phyloP scores from a whole-genome alignment of 2,888 invertebrate genomes.

The Ophion ventricosus region DNA sequence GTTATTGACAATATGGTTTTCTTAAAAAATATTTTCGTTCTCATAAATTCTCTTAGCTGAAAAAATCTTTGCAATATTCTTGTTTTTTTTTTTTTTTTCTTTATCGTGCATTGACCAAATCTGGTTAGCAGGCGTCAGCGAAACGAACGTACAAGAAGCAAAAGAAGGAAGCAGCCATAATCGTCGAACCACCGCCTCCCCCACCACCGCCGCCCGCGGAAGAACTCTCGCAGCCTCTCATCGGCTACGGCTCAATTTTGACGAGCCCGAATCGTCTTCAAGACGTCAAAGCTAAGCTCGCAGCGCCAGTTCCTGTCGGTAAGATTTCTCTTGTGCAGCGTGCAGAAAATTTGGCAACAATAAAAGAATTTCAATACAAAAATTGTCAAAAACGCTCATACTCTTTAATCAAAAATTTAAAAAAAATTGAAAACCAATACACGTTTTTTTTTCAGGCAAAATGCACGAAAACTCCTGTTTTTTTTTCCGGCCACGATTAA shows the following conservation, averaged over 20 bases:
- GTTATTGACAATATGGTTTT: neutral
- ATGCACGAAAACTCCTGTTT: too few relatives aligned
- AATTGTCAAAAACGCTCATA: too few relatives aligned
- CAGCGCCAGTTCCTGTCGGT: slow-evolving; percentile 81
- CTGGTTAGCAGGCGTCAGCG: slow-evolving; percentile 73
- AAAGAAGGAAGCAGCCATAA: slow-evolving; percentile 76
- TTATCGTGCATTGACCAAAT: slow-evolving; percentile 7
- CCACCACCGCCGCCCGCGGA: slow-evolving; percentile 70
- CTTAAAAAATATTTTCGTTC: neutral
- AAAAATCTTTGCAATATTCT: slow-evolving; percentile 14
- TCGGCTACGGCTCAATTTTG: slow-evolving; percentile 79
- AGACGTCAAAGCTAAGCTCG: slow-evolving; percentile 81
- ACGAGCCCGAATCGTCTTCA: slow-evolving; percentile 81
- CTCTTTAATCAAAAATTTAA: too few relatives aligned
- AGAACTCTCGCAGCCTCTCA: slow-evolving; percentile 71
- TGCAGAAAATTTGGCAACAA: neutral
- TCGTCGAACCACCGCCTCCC: slow-evolving; percentile 63
- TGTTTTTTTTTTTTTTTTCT: slow-evolving; percentile 7
- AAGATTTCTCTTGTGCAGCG: slow-evolving; percentile 60
- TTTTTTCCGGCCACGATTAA: too few relatives aligned
- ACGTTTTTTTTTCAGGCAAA: too few relatives aligned
- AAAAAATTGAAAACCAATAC: too few relatives aligned
- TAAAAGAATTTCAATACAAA: neutral
- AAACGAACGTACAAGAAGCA: slow-evolving; percentile 83
- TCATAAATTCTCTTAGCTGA: too few relatives aligned